These are phyloP conservation scores for Isaurus tuberculatus DNA, from an alignment of 92 coral and sea anemone species.

Conservation along the genomic window DNA sequence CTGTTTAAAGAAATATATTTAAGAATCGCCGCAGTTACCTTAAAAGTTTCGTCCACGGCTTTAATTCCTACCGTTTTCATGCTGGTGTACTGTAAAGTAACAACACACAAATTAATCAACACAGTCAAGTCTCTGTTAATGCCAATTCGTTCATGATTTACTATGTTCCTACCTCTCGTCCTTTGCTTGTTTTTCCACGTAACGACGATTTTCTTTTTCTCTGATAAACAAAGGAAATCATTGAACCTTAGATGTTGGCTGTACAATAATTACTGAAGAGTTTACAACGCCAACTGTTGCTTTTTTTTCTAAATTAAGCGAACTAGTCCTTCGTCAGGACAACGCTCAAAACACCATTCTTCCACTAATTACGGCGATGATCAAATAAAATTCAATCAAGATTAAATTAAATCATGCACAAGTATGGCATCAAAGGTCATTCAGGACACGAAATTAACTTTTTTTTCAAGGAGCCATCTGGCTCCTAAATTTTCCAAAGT, in stretches of 20 bases:
- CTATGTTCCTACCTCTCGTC: constrained; percentile 78
- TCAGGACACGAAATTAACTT: too few relatives aligned
- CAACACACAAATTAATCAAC: neutral
- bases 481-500: too few relatives aligned
- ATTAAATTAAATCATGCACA: too few relatives aligned
- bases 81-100: constrained; percentile 89
- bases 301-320: too few relatives aligned
- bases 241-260: neutral
- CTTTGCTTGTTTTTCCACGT: constrained; percentile 86
- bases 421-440: too few relatives aligned
- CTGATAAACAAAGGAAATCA: constrained; percentile 61
- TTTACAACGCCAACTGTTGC: too few relatives aligned
- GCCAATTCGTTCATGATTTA: neutral
- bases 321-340: too few relatives aligned
- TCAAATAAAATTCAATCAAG: neutral
- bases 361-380: too few relatives aligned
- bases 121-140: neutral
- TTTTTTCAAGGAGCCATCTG: too few relatives aligned
- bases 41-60: constrained; percentile 97
- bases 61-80: constrained; percentile 90
- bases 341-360: neutral
- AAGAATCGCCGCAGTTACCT: constrained; percentile 55
- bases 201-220: constrained; percentile 86
- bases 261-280: too few relatives aligned
- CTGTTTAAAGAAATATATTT: neutral